These are phyloP conservation scores for Azorinus chamasolen DNA, from an alignment of 2,888 invertebrate genomes.

Conservation along the genomic window DNA sequence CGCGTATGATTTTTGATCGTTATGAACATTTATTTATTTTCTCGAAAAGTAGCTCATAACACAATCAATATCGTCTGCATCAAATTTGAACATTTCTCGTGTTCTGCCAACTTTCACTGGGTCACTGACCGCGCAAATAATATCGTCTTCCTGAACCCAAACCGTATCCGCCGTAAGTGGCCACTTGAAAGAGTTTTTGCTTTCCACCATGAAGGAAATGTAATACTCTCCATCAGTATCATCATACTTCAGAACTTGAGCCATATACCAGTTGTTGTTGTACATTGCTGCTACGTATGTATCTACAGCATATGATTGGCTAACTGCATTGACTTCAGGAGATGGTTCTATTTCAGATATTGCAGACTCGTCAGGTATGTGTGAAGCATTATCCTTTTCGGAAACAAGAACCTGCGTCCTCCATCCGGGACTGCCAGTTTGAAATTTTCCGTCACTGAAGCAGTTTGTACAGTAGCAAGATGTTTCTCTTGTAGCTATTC, in stretches of 20 bases:
- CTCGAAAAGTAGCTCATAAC: too few relatives aligned
- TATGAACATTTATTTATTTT: too few relatives aligned
- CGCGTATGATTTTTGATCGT: too few relatives aligned
- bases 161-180: too few relatives aligned
- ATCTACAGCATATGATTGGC: background rate
- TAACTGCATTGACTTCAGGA: background rate
- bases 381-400: background rate
- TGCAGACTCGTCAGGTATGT: too few relatives aligned
- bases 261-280: too few relatives aligned
- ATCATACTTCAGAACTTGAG: too few relatives aligned
- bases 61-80: background rate
- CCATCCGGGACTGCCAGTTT: slow-evolving; percentile 1
- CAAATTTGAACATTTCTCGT: slow-evolving; percentile 8
- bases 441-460: slow-evolving; percentile 2
- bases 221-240: too few relatives aligned
- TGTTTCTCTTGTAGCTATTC: slow-evolving; percentile 4
- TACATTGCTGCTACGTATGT: too few relatives aligned
- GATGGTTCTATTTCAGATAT: background rate
- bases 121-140: background rate
- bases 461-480: slow-evolving; percentile 15
- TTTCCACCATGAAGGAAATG: too few relatives aligned
- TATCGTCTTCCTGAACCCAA: too few relatives aligned
- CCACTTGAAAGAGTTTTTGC: too few relatives aligned
- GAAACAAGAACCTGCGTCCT: background rate
- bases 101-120: slow-evolving; percentile 18